Conservation (phyloP, 2,888 invertebrate species). For the Platycnemis pennipes region DNA sequence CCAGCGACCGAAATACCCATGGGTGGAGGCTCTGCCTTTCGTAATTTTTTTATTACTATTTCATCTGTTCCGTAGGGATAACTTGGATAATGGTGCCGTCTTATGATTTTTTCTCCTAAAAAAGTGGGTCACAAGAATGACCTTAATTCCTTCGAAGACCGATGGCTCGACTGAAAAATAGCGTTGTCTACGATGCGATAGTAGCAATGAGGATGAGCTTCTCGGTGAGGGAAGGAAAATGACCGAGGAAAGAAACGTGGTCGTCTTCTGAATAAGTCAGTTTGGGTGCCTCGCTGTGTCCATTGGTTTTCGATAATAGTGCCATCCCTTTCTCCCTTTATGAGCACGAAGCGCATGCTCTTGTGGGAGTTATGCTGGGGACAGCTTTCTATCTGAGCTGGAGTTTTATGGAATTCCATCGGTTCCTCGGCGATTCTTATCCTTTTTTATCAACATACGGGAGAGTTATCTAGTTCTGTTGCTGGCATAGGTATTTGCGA, state of each 20-base stretch:
- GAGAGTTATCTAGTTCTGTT: too few species aligned
- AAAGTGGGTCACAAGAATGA: slow-evolving; percentile 56
- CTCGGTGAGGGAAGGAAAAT: background rate
- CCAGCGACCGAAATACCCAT: slow-evolving; percentile 25
- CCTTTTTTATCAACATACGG: background rate
- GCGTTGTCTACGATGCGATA: slow-evolving; percentile 52
- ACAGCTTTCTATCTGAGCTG: background rate
- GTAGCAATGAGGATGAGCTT: background rate
- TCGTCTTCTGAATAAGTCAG: slow-evolving; percentile 17
- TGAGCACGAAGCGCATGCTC: background rate
- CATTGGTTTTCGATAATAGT: slow-evolving; percentile 36
- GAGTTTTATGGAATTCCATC: background rate
- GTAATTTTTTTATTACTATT: background rate
- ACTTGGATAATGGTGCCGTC: slow-evolving; percentile 50
- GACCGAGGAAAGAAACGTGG: background rate
- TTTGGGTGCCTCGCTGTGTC: background rate
- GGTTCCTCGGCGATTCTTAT: background rate
- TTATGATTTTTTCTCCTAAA: background rate
- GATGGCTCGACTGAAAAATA: slow-evolving; percentile 61
- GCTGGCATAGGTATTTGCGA: background rate
- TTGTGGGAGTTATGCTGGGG: background rate
- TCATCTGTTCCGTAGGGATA: slow-evolving; percentile 26
- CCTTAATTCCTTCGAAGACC: slow-evolving; percentile 67
- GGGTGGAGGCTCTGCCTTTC: background rate
- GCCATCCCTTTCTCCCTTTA: background rate